phyloP scores from a whole-genome alignment of 1,140 invertebrate species.

The Drosophila santomea region DNA sequence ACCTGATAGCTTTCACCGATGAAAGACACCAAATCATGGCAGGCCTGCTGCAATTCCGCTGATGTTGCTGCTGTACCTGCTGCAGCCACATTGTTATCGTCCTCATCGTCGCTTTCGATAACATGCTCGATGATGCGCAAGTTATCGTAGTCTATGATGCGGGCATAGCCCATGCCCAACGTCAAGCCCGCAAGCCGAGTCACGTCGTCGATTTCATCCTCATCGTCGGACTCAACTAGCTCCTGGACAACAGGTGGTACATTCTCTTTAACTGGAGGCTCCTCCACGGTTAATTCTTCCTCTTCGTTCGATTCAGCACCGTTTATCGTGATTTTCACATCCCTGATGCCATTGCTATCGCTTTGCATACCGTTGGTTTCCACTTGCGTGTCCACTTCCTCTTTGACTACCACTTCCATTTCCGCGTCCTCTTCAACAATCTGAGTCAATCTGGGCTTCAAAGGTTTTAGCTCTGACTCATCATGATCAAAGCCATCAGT shows the following conservation, averaged over 20 bases:
- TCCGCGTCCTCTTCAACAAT: conserved; percentile 54
- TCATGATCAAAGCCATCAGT: conserved; percentile 54
- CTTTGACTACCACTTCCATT: conserved; percentile 21
- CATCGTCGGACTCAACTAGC: conserved; percentile 11
- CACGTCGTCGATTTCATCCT: conserved; percentile 45
- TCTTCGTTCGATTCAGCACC: neutral
- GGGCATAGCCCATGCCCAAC: conserved; percentile 66
- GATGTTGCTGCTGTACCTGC: conserved; percentile 1
- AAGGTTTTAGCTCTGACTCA: conserved; percentile 24
- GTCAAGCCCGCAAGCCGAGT: conserved; percentile 49
- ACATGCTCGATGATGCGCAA: conserved; percentile 80
- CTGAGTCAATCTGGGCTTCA: conserved; percentile 44
- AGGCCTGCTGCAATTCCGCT: conserved; percentile 43
- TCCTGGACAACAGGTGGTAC: neutral
- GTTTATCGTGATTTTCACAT: conserved; percentile 8
- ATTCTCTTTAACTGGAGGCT: neutral
- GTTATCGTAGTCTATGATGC: conserved; percentile 80
- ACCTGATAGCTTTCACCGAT: conserved; percentile 76
- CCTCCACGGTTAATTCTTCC: neutral
- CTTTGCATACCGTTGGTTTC: conserved; percentile 48
- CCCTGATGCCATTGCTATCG: conserved; percentile 26
- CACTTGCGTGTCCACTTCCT: conserved; percentile 7
- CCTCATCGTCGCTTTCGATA: conserved; percentile 74
- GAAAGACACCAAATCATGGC: conserved; percentile 71
- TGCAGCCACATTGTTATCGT: conserved; percentile 6